Evolutionary conservation across 2,797 vertebrate genomes (phyloP), one percentile per base, ranked within the genome.

Genomic region (Phataginus tricuspis): DNA sequence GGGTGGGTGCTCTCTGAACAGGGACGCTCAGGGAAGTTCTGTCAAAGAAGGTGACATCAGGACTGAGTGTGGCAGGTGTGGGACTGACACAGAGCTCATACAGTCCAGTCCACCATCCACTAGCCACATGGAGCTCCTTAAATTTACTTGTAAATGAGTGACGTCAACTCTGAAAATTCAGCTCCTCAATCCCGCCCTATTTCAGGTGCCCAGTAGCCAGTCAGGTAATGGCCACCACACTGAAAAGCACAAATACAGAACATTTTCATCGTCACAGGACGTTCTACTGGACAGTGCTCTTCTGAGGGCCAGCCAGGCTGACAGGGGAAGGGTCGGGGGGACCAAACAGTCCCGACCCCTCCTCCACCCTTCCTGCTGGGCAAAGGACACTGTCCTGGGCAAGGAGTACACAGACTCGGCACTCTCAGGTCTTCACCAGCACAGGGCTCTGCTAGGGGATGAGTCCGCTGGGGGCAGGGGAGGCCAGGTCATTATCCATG

Each of bases 141-240:
- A 53, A 39, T 25, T 55, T 51, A 51, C 68, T 55, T 85, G 74
- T 49, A 69, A 31, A 19, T 34, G 53, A 88, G 31, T 27, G 39
- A 37, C 84, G 31, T n/a, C 39, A 45, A 59, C 18, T 45, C 51
- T 21, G 34, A 7, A 77, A 18, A 15, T 53, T 53, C 29, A 34
- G 10, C 10, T 63, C 34, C 21, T 55, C 5, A 2, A 14, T 45
- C 7, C 64, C 75, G 25, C 53, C 42, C 27, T 29, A 45, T 51
- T 71, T 31, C 77, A 55, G 39, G 9, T 1, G 2, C 12, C 14
- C 25, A 27, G 53, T 21, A 42, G 27, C 29, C 61, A 34, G n/a
- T 2, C 3, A 4, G 19, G 63, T 25, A 12, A n/a, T 15, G 7
- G 64, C 89, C 51, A 3, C 51, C 21, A 14, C 0, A 4, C 1